Evolutionary conservation across 2,888 invertebrate species (phyloP), one percentile per base, ranked within the genome.

Genomic region (Andrena marginata): DNA sequence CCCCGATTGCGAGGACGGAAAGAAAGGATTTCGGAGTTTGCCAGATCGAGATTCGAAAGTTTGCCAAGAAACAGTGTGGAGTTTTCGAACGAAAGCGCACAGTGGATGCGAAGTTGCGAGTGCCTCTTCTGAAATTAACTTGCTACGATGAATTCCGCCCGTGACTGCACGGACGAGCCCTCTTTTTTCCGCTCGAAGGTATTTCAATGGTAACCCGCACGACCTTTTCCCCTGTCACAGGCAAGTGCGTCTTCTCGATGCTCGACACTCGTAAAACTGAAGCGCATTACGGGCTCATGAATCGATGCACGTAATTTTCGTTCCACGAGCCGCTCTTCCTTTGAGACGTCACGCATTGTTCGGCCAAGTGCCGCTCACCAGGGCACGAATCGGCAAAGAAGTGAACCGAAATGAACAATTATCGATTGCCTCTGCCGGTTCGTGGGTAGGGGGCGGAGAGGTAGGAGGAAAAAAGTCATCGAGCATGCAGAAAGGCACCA

Each of bases 331-430:
- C 67, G 54, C 68, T 70, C 73, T 73, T 72, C 78, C 78, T 80
- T 84, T 67, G 76, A 85, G 71, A 80, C 78, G 68, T 75, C 75
- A 74, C 83, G 83, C 84, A 84, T 84, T 84, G 83, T 84, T 84
- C 78, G 78, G 68, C 48, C 78, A 54, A 84, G 83, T 77, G 73
- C 67, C 71, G 69, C 83, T 84, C 33, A 59, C 64, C 51, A 10
- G 78, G 74, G 71, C 78, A 77, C 78, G 74, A 83, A 67, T 78
- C 78, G 78, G 51, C 74, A 48, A 67, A 59, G 35, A 77, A 83
- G 67, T 54, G 83, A 60, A 68, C 83, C 83, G 74, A 74, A 71
- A 81, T 83, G 83, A 75, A 59, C 83, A 84, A 84, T 84, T 84
- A 84, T 83, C 74, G 84, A 83, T 64, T 68, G 8, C 2, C 23